A percentile compares a stretch with the other conserved stretches of the same genome.
phyloP scores from a whole-genome alignment of 2,888 invertebrate genomes.

The Glaucopsyche alexis region DNA sequence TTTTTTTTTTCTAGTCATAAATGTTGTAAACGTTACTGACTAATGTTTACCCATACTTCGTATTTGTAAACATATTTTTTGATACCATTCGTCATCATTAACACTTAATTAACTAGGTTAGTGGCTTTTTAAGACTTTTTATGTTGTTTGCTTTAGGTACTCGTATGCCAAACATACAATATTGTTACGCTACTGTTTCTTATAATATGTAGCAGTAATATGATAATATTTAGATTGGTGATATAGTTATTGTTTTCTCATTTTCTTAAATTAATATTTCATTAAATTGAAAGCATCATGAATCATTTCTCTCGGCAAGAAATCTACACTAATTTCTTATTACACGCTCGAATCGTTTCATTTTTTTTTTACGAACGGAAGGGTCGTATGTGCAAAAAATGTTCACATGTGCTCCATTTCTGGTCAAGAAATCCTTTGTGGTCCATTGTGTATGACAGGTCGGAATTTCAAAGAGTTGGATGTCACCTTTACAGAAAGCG shows the following conservation, averaged over 20 bases:
- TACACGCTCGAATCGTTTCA: slow-evolving; percentile 5
- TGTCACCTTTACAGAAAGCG: slow-evolving; percentile 65
- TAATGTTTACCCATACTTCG: too few relatives aligned
- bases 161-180: too few relatives aligned
- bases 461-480: slow-evolving; percentile 64
- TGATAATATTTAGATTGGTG: too few relatives aligned
- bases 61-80: too few relatives aligned
- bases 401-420: slow-evolving; percentile 63
- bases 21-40: too few relatives aligned
- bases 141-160: too few relatives aligned
- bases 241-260: neutral
- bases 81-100: too few relatives aligned
- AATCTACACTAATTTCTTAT: slow-evolving; percentile 8
- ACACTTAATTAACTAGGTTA: too few relatives aligned
- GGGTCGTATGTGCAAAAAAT: slow-evolving; percentile 29
- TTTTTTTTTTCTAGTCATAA: too few relatives aligned
- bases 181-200: too few relatives aligned
- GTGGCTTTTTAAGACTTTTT: too few relatives aligned
- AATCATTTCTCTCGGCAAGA: neutral
- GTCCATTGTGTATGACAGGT: slow-evolving; percentile 57
- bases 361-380: slow-evolving; percentile 15
- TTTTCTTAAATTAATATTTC: neutral
- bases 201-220: too few relatives aligned
- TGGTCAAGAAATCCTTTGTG: slow-evolving; percentile 75
- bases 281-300: neutral